Percentiles rank a stretch among this genome's conserved stretches.
These are phyloP conservation scores for Peromyscus nudipes DNA, from an alignment of 2,797 vertebrate species.

Conservation along the genomic window DNA sequence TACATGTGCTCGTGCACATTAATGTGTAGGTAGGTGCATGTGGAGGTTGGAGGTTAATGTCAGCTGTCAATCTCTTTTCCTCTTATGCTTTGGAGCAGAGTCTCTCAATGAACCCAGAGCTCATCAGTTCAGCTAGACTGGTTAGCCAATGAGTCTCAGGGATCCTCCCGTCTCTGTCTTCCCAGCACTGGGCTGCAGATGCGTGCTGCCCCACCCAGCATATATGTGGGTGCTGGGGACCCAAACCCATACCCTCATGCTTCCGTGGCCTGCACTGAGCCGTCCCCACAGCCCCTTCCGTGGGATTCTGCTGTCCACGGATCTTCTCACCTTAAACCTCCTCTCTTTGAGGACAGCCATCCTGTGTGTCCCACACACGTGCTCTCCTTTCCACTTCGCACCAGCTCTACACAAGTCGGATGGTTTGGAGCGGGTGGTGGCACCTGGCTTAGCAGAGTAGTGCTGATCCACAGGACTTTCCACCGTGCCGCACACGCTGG, in stretches of 20 bases:
- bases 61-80: background rate
- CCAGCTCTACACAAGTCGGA: accelerated
- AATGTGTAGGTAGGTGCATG: background rate
- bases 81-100: background rate
- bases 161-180: background rate
- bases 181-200: background rate
- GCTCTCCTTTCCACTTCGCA: background rate
- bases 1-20: background rate
- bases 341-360: background rate
- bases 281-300: background rate
- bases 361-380: accelerated
- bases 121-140: background rate
- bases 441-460: background rate
- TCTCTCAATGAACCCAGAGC: background rate
- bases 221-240: background rate
- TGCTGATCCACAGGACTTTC: accelerated
- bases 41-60: background rate
- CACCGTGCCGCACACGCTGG: accelerated
- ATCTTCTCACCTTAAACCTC: background rate
- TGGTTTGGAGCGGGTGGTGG: background rate
- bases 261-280: background rate
- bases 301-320: accelerated
- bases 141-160: background rate
- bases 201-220: background rate
- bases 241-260: background rate